Percentiles rank a stretch among this genome's conserved stretches.
phyloP scores from a whole-genome alignment of 2,113 vertebrate species.

The Takifugu bimaculatus region DNA sequence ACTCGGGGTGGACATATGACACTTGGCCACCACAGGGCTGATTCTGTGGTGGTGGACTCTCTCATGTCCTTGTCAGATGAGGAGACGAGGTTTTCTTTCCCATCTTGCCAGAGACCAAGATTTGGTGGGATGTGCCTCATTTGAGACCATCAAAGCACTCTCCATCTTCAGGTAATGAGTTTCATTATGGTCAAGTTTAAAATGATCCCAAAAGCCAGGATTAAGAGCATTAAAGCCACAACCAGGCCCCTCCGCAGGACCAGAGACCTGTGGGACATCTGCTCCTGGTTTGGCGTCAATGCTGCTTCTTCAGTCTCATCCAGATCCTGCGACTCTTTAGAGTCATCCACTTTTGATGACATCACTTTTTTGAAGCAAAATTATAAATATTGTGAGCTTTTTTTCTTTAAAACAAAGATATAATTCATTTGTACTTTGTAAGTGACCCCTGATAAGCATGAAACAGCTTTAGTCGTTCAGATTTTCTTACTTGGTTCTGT shows the following conservation, averaged over 20 bases:
- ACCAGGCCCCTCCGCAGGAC: slow-evolving; percentile 52
- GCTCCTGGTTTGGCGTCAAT: not conserved
- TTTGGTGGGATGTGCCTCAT: not conserved
- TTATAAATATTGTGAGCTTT: not conserved
- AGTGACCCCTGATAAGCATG: not conserved
- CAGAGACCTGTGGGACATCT: slow-evolving; percentile 27
- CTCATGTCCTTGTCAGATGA: not conserved
- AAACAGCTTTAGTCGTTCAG: not conserved
- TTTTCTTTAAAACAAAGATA: too few relatives aligned
- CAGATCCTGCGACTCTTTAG: not conserved
- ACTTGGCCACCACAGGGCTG: too few relatives aligned
- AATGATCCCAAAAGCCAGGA: slow-evolving; percentile 61
- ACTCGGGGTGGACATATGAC: too few relatives aligned
- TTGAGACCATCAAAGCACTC: not conserved
- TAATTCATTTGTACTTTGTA: not conserved
- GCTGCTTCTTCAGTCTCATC: not conserved
- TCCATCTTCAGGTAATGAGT: slow-evolving; percentile 31
- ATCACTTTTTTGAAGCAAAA: not conserved
- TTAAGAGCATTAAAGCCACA: slow-evolving; percentile 57
- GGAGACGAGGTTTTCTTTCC: not conserved
- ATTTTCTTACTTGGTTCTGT: slow-evolving; percentile 47
- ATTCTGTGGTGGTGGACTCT: not conserved
- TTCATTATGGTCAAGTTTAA: slow-evolving; percentile 42
- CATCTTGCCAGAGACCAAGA: too few relatives aligned
- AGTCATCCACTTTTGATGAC: not conserved